phyloP scores from a whole-genome alignment of 2,113 vertebrate species.

The Phainopepla nitens region DNA sequence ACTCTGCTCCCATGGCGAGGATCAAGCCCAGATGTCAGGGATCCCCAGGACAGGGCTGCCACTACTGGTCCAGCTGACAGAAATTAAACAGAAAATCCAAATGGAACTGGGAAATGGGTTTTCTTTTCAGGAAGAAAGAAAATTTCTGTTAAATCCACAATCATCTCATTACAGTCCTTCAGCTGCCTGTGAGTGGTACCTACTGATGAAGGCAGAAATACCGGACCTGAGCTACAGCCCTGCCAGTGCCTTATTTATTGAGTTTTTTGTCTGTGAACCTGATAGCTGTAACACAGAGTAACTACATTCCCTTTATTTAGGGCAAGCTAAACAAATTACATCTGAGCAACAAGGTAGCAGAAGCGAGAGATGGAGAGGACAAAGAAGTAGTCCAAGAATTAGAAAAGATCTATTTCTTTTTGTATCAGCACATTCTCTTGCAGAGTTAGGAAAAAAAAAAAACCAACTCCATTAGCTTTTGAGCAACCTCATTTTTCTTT shows the following conservation, averaged over 20 bases:
- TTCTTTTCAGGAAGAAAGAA: not conserved
- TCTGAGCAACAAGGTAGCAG: slow-evolving; percentile 11
- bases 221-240: not conserved
- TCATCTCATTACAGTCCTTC: not conserved
- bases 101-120: not conserved
- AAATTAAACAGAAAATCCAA: not conserved
- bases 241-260: not conserved
- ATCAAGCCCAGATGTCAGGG: not conserved
- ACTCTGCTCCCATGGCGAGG: slow-evolving; percentile 15
- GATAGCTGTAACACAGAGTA: not conserved
- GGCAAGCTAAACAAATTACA: slow-evolving; percentile 47
- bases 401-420: slow-evolving; percentile 65
- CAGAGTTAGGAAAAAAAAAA: not conserved
- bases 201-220: not conserved
- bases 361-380: slow-evolving; percentile 43
- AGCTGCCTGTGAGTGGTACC: not conserved
- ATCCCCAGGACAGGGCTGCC: not conserved
- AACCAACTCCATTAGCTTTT: slow-evolving; percentile 53
- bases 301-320: slow-evolving; percentile 9
- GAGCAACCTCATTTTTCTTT: slow-evolving; percentile 69
- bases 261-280: not conserved
- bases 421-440: slow-evolving; percentile 62
- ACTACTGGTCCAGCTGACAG: not conserved
- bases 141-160: not conserved
- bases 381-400: slow-evolving; percentile 59